phyloP scores from a whole-genome alignment of 1,140 invertebrate genomes.

The Pseudachorutes palmiensis region DNA sequence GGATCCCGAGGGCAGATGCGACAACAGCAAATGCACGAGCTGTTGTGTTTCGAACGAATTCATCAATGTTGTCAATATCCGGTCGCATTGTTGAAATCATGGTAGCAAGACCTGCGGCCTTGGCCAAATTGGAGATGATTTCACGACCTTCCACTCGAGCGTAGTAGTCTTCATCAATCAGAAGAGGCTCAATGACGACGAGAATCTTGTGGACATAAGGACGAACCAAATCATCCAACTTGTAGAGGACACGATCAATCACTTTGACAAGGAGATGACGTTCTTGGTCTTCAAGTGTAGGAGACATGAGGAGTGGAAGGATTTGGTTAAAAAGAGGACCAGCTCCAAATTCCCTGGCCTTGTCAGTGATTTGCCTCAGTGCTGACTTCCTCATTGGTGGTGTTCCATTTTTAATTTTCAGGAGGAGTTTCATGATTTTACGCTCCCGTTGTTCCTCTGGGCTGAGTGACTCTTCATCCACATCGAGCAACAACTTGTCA shows the following conservation, averaged over 20 bases:
- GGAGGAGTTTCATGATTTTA: slow-evolving; percentile 96
- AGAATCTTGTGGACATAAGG: slow-evolving; percentile 99
- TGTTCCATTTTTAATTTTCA: slow-evolving; percentile 99
- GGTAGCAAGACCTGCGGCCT: slow-evolving; percentile 98
- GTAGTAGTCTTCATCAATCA: slow-evolving; percentile 99
- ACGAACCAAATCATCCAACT: slow-evolving; percentile 94
- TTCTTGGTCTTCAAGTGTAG: slow-evolving; percentile 98
- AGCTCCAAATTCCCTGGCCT: slow-evolving; percentile 95
- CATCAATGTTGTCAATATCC: slow-evolving; percentile 99
- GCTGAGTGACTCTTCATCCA: slow-evolving; percentile 90
- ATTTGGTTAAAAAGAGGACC: slow-evolving; percentile 99
- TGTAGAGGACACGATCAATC: slow-evolving; percentile 97
- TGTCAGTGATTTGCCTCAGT: slow-evolving; percentile 95
- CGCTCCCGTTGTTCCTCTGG: slow-evolving; percentile 97
- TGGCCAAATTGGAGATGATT: slow-evolving; percentile 98
- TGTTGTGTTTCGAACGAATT: slow-evolving; percentile 98
- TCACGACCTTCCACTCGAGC: slow-evolving; percentile 97
- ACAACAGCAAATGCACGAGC: slow-evolving; percentile 98
- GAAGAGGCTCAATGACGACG: slow-evolving; percentile 95
- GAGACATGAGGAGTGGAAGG: slow-evolving; percentile 95
- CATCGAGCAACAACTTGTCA: slow-evolving; percentile 93
- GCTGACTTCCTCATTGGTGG: slow-evolving; percentile 99
- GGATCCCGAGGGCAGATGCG: slow-evolving; percentile 95
- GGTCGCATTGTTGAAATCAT: slow-evolving; percentile 99
- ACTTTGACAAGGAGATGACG: slow-evolving; percentile 99